These are phyloP conservation scores for Anhinga rufa DNA, from an alignment of 2,113 vertebrate genomes.

Conservation along the genomic window DNA sequence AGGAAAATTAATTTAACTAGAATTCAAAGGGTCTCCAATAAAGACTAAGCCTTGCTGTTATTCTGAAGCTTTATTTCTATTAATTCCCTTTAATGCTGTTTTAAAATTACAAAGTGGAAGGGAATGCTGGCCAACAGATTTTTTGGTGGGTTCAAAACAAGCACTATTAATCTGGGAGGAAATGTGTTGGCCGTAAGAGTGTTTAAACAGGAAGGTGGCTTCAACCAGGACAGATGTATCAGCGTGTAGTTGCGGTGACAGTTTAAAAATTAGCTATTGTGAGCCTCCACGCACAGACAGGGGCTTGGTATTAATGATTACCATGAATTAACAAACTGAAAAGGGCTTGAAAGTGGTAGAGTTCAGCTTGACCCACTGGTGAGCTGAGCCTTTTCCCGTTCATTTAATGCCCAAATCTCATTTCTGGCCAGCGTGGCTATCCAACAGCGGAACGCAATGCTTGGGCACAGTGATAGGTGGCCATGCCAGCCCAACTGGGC, in stretches of 20 bases:
- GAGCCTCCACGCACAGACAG: background rate
- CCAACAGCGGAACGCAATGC: background rate
- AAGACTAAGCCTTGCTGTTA: background rate
- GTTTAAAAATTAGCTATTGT: conserved; percentile 50
- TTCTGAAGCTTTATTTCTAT: background rate
- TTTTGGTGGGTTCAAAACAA: background rate
- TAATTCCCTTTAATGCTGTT: conserved; percentile 22
- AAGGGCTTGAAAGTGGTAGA: background rate
- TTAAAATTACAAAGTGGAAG: conserved; percentile 4
- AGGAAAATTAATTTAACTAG: conserved; percentile 44
- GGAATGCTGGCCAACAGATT: background rate
- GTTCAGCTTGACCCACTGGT: conserved; percentile 32
- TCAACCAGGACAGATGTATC: background rate
- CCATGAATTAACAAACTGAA: background rate
- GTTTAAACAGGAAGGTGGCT: background rate
- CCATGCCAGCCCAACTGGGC: background rate
- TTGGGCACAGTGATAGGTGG: accelerated
- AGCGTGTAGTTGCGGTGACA: background rate
- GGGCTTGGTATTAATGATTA: conserved; percentile 42
- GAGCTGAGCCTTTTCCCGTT: background rate
- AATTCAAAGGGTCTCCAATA: background rate
- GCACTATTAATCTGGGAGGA: background rate
- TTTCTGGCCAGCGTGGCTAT: background rate
- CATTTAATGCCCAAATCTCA: background rate
- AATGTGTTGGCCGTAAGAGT: background rate